phyloP scores from a whole-genome alignment of 1,140 invertebrate genomes.

The Nephila pilipes region DNA sequence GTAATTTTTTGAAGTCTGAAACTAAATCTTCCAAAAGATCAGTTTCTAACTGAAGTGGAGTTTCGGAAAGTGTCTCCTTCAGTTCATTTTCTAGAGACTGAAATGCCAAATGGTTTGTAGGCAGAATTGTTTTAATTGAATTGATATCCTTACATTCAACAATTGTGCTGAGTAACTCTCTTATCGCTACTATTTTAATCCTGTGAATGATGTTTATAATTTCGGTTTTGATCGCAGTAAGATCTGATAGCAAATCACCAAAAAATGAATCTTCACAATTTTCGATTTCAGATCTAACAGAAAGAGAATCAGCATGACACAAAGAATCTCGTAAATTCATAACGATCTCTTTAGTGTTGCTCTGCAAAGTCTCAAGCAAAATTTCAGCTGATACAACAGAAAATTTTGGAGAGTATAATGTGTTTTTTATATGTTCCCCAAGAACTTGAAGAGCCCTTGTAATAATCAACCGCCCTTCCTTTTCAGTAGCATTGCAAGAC shows the following conservation, averaged over 20 bases:
- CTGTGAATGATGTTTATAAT: background rate
- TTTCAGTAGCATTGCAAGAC: background rate
- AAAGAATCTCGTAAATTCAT: background rate
- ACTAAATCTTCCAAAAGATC: background rate
- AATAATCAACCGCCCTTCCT: constrained; percentile 12
- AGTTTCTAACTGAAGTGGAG: too few relatives aligned
- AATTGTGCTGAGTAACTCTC: background rate
- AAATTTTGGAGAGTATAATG: constrained; percentile 48
- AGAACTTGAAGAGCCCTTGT: constrained; percentile 51
- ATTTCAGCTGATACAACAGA: background rate
- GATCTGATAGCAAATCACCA: background rate
- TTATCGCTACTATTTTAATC: background rate
- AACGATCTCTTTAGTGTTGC: background rate
- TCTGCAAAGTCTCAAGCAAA: background rate
- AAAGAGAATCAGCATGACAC: constrained; percentile 17
- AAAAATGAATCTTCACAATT: constrained; percentile 20
- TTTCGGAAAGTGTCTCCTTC: background rate
- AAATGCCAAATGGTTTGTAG: too few relatives aligned
- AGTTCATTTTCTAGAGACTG: background rate
- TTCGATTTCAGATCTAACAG: background rate
- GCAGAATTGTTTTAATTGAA: background rate
- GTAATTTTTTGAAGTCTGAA: background rate
- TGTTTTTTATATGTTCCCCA: constrained; percentile 47
- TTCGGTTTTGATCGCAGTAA: background rate
- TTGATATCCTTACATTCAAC: background rate